Conservation (phyloP, 1,140 invertebrate genomes). For the Ruditapes philippinarum region DNA sequence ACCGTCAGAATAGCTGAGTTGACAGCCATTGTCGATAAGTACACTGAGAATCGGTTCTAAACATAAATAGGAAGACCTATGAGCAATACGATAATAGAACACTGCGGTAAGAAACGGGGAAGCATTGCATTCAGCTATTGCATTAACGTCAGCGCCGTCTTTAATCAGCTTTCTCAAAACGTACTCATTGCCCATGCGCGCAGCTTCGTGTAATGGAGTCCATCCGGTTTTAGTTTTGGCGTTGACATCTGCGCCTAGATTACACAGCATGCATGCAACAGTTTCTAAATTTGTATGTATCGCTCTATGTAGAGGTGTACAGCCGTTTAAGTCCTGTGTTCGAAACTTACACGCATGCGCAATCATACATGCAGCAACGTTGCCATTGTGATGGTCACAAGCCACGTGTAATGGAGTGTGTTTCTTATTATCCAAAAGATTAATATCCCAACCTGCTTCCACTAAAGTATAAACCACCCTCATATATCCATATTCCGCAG, state of each 20-base stretch:
- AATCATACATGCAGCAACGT: slow-evolving; percentile 78
- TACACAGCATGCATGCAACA: slow-evolving; percentile 77
- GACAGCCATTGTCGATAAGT: slow-evolving; percentile 79
- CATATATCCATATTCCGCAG: slow-evolving; percentile 79
- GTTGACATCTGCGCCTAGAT: slow-evolving; percentile 78
- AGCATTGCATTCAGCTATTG: slow-evolving; percentile 74
- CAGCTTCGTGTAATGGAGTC: slow-evolving; percentile 82
- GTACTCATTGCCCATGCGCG: slow-evolving; percentile 80
- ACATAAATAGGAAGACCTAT: slow-evolving; percentile 75
- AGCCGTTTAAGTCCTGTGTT: slow-evolving; percentile 72
- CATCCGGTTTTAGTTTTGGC: slow-evolving; percentile 76
- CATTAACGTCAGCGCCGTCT: slow-evolving; percentile 78
- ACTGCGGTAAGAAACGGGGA: slow-evolving; percentile 82
- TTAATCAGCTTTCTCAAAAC: slow-evolving; percentile 76
- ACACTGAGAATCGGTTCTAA: slow-evolving; percentile 76
- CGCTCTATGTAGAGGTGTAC: slow-evolving; percentile 81
- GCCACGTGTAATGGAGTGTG: slow-evolving; percentile 82
- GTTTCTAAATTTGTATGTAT: slow-evolving; percentile 80
- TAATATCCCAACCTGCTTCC: slow-evolving; percentile 74
- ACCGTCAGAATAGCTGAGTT: slow-evolving; percentile 80
- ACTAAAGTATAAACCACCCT: slow-evolving; percentile 73
- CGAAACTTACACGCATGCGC: slow-evolving; percentile 79
- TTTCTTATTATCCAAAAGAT: slow-evolving; percentile 76
- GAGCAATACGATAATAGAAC: slow-evolving; percentile 82
- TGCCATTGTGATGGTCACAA: slow-evolving; percentile 77